Evolutionary conservation across 2,113 vertebrate genomes (phyloP).

Genomic region (Erythrolamprus reginae): DNA sequence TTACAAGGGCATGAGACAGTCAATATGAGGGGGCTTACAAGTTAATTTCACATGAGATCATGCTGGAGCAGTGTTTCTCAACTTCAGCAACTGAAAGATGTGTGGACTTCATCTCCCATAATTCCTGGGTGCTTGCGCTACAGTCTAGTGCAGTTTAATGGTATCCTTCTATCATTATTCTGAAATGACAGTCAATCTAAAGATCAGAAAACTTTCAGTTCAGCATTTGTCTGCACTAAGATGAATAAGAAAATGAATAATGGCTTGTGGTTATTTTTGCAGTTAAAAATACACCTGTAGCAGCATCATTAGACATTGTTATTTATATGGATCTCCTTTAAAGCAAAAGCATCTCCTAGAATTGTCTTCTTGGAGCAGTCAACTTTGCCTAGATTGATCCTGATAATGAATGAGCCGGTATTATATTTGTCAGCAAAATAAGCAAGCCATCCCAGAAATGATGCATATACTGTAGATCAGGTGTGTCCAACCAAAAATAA

Average conservation of each 20-base stretch:
- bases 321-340: not conserved
- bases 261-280: not conserved
- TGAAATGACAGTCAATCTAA: not conserved
- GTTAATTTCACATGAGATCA: not conserved
- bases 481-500: not conserved
- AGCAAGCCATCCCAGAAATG: not conserved
- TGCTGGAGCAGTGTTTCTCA: not conserved
- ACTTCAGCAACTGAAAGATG: not conserved
- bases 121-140: not conserved
- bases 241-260: not conserved
- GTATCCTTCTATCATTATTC: not conserved
- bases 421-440: not conserved
- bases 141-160: not conserved
- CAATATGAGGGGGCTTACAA: not conserved
- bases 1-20: not conserved
- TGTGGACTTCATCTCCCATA: not conserved
- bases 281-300: not conserved
- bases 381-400: not conserved
- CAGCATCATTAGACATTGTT: no score
- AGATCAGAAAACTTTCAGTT: not conserved
- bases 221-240: not conserved
- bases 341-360: not conserved
- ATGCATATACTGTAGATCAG: not conserved
- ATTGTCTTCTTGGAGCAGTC: not conserved
- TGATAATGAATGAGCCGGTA: not conserved